Percentiles rank a stretch among this genome's conserved stretches.
Evolutionary conservation across 2,797 vertebrate species (phyloP).

Genomic region (Erethizon dorsatum): DNA sequence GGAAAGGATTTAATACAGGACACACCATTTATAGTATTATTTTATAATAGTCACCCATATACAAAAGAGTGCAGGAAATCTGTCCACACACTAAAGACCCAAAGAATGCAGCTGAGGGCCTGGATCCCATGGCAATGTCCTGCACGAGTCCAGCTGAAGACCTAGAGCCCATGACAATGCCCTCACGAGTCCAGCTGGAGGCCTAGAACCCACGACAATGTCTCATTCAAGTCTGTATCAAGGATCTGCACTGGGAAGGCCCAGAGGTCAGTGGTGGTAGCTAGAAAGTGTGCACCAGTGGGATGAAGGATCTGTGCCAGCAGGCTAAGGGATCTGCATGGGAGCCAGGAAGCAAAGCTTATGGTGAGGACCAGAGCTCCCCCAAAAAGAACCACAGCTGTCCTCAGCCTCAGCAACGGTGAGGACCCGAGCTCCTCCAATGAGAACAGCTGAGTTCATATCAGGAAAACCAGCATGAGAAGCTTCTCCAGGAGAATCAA

Average conservation of each 20-base stretch:
- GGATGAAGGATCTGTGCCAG: too few species aligned
- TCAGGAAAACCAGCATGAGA: neutral
- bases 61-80: neutral
- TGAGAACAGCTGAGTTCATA: neutral
- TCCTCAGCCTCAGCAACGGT: rapidly evolving
- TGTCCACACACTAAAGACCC: neutral
- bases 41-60: too few species aligned
- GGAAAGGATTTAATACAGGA: neutral
- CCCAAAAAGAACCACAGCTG: neutral
- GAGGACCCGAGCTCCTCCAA: neutral
- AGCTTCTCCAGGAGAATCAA: neutral
- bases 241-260: too few species aligned
- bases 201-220: neutral
- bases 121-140: too few species aligned
- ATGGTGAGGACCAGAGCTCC: neutral
- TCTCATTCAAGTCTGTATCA: neutral
- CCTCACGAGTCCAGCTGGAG: too few species aligned
- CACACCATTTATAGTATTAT: neutral
- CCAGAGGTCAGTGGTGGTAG: too few species aligned
- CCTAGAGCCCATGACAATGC: too few species aligned
- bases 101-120: neutral
- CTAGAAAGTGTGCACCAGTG: too few species aligned
- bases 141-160: too few species aligned
- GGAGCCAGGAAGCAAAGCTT: neutral
- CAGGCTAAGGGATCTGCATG: neutral